phyloP scores from a whole-genome alignment of 2,113 vertebrate genomes.

The Argyrosomus japonicus region DNA sequence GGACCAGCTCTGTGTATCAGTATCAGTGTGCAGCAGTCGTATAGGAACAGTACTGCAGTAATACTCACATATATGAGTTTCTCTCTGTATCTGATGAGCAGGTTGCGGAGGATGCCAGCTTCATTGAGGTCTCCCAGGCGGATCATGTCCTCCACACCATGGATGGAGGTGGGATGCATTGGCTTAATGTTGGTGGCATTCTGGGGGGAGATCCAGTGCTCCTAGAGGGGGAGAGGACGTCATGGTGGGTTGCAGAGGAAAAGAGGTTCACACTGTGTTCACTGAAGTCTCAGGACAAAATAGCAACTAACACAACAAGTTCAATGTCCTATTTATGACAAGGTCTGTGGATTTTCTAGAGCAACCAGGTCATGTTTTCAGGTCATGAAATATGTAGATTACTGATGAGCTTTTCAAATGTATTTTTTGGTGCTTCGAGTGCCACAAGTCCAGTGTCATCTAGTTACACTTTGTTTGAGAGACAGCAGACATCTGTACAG shows the following conservation, averaged over 20 bases:
- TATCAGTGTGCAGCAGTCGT: background rate
- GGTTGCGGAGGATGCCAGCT: slow-evolving; percentile 95
- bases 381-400: no score
- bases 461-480: no score
- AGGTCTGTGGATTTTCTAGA: no score
- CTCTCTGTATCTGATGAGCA: slow-evolving; percentile 95
- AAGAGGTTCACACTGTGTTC: background rate
- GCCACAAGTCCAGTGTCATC: no score
- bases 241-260: background rate
- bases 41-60: background rate
- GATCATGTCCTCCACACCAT: slow-evolving; percentile 99
- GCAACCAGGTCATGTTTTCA: no score
- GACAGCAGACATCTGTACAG: no score
- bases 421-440: no score
- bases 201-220: slow-evolving; percentile 96
- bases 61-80: slow-evolving; percentile 95
- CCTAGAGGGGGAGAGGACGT: slow-evolving; percentile 72
- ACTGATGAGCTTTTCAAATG: no score
- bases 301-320: no score
- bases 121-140: slow-evolving; percentile 96
- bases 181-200: slow-evolving; percentile 95
- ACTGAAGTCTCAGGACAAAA: no score
- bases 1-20: no score
- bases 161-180: slow-evolving; percentile 98
- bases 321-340: no score